Base-by-base conservation (phyloP, 2,113 vertebrate genomes). In the Chlamydotis undulata region DNA sequence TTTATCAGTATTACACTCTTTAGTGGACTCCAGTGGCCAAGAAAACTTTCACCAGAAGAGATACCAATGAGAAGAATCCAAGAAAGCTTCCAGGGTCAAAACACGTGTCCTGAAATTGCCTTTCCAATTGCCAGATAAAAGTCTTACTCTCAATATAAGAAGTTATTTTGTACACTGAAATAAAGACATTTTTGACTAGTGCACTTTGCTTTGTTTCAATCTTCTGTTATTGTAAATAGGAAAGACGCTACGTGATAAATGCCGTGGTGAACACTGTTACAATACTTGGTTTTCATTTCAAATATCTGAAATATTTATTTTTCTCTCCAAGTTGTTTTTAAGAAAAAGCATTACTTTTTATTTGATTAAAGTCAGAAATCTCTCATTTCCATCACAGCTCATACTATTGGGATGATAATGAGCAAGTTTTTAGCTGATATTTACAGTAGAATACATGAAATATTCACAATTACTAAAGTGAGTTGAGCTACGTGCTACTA, bases 311-410 rank as follows among this genome's bases (percentile, higher is more conserved):
- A 91, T 25, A 83, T 13, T 16, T 14, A 9, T 84, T 91, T 89
- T 69, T 73, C 22, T 76, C 26, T 82, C n/a, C 18, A 49, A 67
- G 26, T 2, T 86, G n/a, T 69, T 69, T 88, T 61, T 81, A 77
- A 82, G 19, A 19, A 52, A 89, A 83, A 81, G 5, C 14, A 71
- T 68, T 67, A 43, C 0, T 0, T 33, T 84, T 84, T 53, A 82
- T 85, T 80, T 87, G 24, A 89, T 73, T 91, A 56, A 95, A 95
- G 67, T 41, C 84, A 94, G 77, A 91, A 95, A 68, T 79, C 33
- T 93, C 65, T 65, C 53, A 45, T 79, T 94, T 87, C 52, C 65
- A 82, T 67, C 33, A 61, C 13, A 67, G 56, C 39, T 91, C 70
- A 70, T 55, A 68, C 18, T 39, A 78, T 49, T 56, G 78, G 18